These are phyloP conservation scores for Platorchestia sp. DNA, from an alignment of 1,140 invertebrate genomes.

Conservation along the genomic window DNA sequence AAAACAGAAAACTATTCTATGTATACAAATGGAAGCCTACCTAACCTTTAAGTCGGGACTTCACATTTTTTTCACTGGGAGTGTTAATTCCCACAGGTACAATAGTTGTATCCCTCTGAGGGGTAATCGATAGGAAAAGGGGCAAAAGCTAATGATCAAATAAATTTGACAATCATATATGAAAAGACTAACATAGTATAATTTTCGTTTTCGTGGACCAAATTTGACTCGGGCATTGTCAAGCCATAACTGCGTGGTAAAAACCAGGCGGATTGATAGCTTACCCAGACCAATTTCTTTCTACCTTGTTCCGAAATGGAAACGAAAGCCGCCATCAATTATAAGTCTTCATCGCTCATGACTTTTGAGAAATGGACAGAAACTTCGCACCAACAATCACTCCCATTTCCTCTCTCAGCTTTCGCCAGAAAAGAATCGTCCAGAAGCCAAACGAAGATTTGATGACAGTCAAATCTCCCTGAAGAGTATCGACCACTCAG, in stretches of 20 bases:
- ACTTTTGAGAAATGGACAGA: constrained; percentile 7
- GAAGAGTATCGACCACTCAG: not conserved
- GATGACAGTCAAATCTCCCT: not conserved
- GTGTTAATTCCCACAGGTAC: too few species aligned
- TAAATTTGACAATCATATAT: too few species aligned
- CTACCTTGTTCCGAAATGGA: constrained; percentile 3
- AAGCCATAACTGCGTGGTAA: not conserved
- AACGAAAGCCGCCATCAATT: constrained; percentile 41
- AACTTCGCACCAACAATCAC: not conserved
- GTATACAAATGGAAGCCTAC: too few species aligned
- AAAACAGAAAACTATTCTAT: too few species aligned
- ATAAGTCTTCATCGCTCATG: constrained; percentile 37
- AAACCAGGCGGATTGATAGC: not conserved
- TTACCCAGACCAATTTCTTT: not conserved
- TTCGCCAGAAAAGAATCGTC: not conserved
- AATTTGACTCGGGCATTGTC: too few species aligned
- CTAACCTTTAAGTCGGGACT: too few species aligned
- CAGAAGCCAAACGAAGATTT: not conserved
- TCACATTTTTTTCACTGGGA: too few species aligned
- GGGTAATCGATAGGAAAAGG: too few species aligned
- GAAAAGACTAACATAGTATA: too few species aligned
- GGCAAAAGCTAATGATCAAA: too few species aligned
- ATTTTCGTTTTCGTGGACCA: too few species aligned
- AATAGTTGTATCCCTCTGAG: too few species aligned
- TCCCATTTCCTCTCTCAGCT: not conserved